Evolutionary conservation across 1,140 invertebrate species (phyloP), one percentile per base, ranked within the genome.

Genomic region (Pseudomyrmex sp.): DNA sequence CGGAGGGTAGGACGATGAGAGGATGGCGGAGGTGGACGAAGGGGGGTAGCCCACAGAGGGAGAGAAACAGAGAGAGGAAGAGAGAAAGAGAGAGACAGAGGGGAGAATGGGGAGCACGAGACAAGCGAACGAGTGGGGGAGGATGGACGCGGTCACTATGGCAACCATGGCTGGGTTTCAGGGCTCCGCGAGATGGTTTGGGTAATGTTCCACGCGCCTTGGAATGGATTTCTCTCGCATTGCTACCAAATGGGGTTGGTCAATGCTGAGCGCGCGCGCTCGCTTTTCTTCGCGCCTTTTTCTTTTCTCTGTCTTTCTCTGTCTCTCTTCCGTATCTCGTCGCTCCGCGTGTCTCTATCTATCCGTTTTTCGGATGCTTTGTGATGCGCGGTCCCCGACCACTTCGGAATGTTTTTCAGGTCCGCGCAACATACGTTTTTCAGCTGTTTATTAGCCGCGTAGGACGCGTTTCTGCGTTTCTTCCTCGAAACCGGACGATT

Each of bases 181-280:
- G 90, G 84, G 87, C 85, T 83, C 84, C 69, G 66, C 54, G 82
- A 77, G 86, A 88, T 90, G 90, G 89, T 90, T 90, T 87, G 89
- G 90, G 90, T 91, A 91, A 91, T 90, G 91, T 91, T 91, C 86
- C 88, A 86, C 90, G 88, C 89, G 88, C 88, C 90, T 91, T 90
- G 88, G 84, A 91, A 91, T 91, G 87, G 90, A 91, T 91, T 90
- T 89, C 91, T 91, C 90, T 91, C 91, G 90, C 89, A 90, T 89
- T 90, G 88, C 88, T 87, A 90, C 84, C 87, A 90, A 91, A 91
- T 86, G 88, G 90, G 88, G 89, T 91, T 91, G 90, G 90, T 91
- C 89, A 89, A 82, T 88, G 83, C 79, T 90, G 89, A 90, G 85
- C 89, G 83, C 88, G 86, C 52, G 54, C 73, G 83, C 35, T 35